A percentile compares a stretch with the other conserved stretches of the same genome.
phyloP scores from a whole-genome alignment of 2,797 vertebrate species.

The Schizopygopsis malacanthus region DNA sequence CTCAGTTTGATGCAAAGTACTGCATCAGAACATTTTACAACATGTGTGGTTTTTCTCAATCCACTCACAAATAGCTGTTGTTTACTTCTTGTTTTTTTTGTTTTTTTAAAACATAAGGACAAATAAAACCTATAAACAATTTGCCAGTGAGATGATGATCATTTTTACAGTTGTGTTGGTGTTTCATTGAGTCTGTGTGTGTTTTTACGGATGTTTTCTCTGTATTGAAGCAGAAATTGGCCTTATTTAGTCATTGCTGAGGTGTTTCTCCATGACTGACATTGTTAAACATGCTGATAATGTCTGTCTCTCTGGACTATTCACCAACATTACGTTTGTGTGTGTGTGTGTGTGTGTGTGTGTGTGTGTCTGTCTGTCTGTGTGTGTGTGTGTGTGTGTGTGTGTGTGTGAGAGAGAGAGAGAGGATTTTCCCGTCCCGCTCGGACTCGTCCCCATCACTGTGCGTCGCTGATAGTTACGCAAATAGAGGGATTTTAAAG shows the following conservation, averaged over 20 bases:
- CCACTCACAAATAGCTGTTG: neutral
- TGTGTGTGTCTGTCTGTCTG: too few relatives aligned
- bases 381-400: too few relatives aligned
- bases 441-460: conserved; percentile 64
- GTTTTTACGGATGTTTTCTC: neutral
- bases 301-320: too few relatives aligned
- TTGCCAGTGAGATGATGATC: too few relatives aligned
- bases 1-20: neutral
- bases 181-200: neutral
- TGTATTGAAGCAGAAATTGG: neutral
- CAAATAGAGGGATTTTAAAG: conserved; percentile 79
- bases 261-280: neutral
- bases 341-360: too few relatives aligned
- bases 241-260: conserved; percentile 64
- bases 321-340: neutral
- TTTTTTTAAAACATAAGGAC: neutral
- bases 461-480: conserved; percentile 80
- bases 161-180: neutral
- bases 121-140: neutral
- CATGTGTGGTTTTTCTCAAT: neutral
- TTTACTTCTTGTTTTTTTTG: too few relatives aligned
- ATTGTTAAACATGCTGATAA: neutral
- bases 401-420: too few relatives aligned
- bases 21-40: too few relatives aligned
- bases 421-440: neutral